Conservation (phyloP, 2,888 invertebrate genomes). For the Amphipyra tragopoginis region DNA sequence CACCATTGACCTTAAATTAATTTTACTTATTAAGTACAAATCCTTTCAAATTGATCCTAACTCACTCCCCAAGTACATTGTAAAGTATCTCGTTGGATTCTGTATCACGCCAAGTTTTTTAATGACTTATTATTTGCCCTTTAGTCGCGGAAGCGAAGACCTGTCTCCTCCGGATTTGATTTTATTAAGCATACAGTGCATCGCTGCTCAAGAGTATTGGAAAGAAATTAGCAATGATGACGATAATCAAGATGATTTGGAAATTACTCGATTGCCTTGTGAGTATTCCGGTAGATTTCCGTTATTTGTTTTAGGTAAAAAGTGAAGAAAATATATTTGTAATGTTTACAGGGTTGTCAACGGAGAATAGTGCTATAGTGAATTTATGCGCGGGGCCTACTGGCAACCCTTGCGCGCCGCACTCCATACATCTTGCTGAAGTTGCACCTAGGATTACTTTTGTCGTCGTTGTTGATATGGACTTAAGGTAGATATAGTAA, state of each 20-base stretch:
- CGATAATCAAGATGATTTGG: constrained; percentile 54
- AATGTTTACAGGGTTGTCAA: constrained; percentile 76
- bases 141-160: constrained; percentile 92
- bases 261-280: constrained; percentile 77
- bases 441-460: constrained; percentile 80
- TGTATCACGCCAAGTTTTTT: too few species aligned
- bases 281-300: constrained; percentile 56
- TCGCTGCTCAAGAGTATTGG: constrained; percentile 87
- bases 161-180: constrained; percentile 93
- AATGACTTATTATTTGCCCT: constrained; percentile 57
- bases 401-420: constrained; percentile 77
- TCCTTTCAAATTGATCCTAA: too few species aligned
- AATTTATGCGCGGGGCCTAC: constrained; percentile 76
- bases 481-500: constrained; percentile 70
- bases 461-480: constrained; percentile 79
- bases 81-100: too few species aligned
- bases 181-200: constrained; percentile 92
- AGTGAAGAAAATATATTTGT: background rate
- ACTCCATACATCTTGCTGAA: constrained; percentile 80
- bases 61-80: too few species aligned
- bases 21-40: too few species aligned
- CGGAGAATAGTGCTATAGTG: constrained; percentile 83
- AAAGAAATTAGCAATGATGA: constrained; percentile 61
- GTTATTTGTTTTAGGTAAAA: background rate
- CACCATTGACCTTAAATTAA: too few species aligned